phyloP scores from a whole-genome alignment of 2,113 vertebrate genomes.

The Macaca mulatta region DNA sequence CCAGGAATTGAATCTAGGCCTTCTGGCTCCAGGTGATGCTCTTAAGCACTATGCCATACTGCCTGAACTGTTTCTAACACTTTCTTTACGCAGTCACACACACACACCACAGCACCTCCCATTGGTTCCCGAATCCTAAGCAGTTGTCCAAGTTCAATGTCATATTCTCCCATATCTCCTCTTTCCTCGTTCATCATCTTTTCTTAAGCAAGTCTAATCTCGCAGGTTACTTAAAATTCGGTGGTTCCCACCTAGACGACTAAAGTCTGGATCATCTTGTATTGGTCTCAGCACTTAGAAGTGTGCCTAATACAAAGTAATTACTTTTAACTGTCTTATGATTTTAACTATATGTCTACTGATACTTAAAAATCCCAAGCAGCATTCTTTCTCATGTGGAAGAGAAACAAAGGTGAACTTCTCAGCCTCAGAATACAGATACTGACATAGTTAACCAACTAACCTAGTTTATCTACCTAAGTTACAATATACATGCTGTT shows the following conservation, averaged over 20 bases:
- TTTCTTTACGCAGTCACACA: background rate
- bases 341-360: background rate
- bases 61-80: background rate
- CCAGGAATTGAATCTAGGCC: background rate
- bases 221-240: constrained; percentile 17
- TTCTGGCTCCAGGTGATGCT: background rate
- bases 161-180: background rate
- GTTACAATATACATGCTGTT: background rate
- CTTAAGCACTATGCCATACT: background rate
- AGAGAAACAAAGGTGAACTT: background rate
- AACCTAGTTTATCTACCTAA: background rate
- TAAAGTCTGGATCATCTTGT: background rate
- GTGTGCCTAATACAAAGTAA: background rate
- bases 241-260: background rate
- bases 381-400: background rate
- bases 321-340: background rate
- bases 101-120: background rate
- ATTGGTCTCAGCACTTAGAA: background rate
- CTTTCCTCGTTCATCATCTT: background rate
- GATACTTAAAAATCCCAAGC: background rate
- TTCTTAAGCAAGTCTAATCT: constrained; percentile 1
- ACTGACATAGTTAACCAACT: background rate
- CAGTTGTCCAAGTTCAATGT: background rate
- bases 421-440: background rate
- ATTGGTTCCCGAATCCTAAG: background rate